Evolutionary conservation across 1,140 invertebrate species (phyloP).

Genomic region (Pantala flavescens): DNA sequence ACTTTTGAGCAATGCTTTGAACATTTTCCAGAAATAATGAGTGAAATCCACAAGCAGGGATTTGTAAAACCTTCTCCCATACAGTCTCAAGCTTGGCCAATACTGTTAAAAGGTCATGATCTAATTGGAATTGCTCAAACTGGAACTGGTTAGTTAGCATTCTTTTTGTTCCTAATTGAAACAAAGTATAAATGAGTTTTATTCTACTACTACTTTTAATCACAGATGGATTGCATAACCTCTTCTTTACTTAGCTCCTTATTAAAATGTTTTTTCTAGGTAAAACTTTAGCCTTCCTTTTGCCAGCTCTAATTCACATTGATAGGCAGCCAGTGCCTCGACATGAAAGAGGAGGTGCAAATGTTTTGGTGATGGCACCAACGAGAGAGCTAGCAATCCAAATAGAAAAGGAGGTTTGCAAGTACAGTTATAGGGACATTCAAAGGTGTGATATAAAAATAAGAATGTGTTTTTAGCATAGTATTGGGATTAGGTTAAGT

Average conservation of each 20-base stretch:
- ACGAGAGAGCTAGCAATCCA: conserved; percentile 84
- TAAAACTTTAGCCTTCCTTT: conserved; percentile 45
- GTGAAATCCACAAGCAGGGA: conserved; percentile 68
- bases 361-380: conserved; percentile 76
- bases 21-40: conserved; percentile 69
- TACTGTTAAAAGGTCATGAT: conserved; percentile 72
- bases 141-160: conserved; percentile 66
- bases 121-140: conserved; percentile 91
- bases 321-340: conserved; percentile 60
- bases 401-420: conserved; percentile 79
- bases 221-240: no score
- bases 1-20: conserved; percentile 77
- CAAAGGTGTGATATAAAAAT: neutral
- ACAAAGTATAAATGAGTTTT: no score
- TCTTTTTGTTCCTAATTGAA: neutral
- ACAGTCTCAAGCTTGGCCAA: conserved; percentile 81
- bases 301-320: conserved; percentile 84
- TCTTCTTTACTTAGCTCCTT: no score
- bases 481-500: no score
- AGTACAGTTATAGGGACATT: conserved; percentile 38
- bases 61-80: conserved; percentile 83
- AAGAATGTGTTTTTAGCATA: no score
- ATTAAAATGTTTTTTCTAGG: neutral
- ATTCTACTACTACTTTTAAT: no score
- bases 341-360: conserved; percentile 61